phyloP scores from a whole-genome alignment of 2,113 vertebrate genomes.

The Lucifuga dentata region DNA sequence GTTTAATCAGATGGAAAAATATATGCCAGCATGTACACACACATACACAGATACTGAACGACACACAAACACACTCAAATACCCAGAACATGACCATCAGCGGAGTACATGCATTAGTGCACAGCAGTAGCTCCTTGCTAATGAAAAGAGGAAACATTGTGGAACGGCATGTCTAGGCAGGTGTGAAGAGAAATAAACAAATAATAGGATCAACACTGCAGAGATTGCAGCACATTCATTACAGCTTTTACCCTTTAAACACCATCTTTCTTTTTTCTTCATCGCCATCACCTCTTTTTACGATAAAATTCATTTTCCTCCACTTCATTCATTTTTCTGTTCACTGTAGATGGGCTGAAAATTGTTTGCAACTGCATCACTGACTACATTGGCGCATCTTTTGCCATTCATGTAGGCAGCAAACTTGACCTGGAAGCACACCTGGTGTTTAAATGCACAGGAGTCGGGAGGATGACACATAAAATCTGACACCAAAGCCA shows the following conservation, averaged over 20 bases:
- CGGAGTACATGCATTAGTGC: conserved; percentile 73
- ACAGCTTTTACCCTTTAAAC: conserved; percentile 59
- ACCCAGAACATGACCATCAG: conserved; percentile 60
- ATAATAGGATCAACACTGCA: conserved; percentile 64
- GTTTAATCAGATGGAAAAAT: conserved; percentile 64
- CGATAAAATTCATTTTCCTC: conserved; percentile 3
- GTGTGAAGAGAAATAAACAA: conserved; percentile 74
- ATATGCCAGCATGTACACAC: conserved; percentile 22
- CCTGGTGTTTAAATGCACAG: conserved; percentile 5
- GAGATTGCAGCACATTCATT: conserved; percentile 69
- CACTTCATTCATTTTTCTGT: background rate
- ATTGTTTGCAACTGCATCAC: background rate
- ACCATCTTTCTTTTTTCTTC: too few species aligned
- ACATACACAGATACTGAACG: background rate
- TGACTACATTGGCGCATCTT: conserved; percentile 10
- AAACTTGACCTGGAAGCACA: background rate
- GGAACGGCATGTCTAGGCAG: conserved; percentile 65
- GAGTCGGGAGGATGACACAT: conserved; percentile 19
- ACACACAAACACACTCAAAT: conserved; percentile 43
- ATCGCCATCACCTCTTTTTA: too few species aligned
- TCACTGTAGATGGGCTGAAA: background rate
- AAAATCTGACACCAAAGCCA: conserved; percentile 20
- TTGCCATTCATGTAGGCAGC: background rate
- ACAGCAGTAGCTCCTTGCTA: conserved; percentile 68
- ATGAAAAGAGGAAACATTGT: conserved; percentile 71